Percentiles rank a stretch among this genome's conserved stretches.
Evolutionary conservation across 30 jellyfish, hydroid and myxozoan genomes (phyloP).

Genomic region (Aurelia aurita): DNA sequence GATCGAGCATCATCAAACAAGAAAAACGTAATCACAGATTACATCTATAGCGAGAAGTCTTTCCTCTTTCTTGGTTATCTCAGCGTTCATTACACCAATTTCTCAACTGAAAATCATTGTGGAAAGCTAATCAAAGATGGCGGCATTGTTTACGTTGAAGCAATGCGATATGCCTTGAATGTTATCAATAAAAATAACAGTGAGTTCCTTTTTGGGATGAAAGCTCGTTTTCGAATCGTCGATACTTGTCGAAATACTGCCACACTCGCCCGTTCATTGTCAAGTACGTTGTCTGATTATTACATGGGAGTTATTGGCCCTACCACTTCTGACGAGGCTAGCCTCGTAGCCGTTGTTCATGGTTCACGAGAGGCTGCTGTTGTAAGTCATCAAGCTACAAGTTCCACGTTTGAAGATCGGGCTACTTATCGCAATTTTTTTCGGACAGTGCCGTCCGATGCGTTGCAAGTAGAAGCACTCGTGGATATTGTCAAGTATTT

Average conservation of each 20-base stretch:
- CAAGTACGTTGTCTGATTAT: not conserved
- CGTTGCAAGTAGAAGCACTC: conserved; percentile 42
- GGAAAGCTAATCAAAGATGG: conserved; percentile 24
- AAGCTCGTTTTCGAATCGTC: not conserved
- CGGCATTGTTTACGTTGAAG: conserved; percentile 33
- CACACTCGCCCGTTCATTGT: conserved; percentile 17
- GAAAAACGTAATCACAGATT: not conserved
- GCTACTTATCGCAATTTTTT: conserved; percentile 25
- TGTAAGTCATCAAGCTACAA: conserved; percentile 58
- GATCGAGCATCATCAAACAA: conserved; percentile 4
- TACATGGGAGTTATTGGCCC: conserved; percentile 51
- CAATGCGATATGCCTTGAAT: conserved; percentile 34
- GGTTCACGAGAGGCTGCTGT: conserved; percentile 12
- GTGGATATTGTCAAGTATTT: conserved; percentile 43
- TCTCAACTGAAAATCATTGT: conserved; percentile 8
- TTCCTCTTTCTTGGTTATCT: conserved; percentile 11
- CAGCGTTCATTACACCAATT: conserved; percentile 38
- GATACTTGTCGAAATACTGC: conserved; percentile 28
- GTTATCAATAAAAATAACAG: not conserved
- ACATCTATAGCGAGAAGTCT: not conserved
- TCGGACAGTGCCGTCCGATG: conserved; percentile 82
- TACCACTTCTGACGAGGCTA: conserved; percentile 36
- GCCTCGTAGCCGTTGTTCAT: conserved; percentile 16
- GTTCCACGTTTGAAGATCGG: conserved; percentile 43
- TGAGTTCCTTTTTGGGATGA: conserved; percentile 14